These are phyloP conservation scores for Parazoanthus atlanticus DNA, from an alignment of 92 coral and sea anemone species.

Conservation along the genomic window DNA sequence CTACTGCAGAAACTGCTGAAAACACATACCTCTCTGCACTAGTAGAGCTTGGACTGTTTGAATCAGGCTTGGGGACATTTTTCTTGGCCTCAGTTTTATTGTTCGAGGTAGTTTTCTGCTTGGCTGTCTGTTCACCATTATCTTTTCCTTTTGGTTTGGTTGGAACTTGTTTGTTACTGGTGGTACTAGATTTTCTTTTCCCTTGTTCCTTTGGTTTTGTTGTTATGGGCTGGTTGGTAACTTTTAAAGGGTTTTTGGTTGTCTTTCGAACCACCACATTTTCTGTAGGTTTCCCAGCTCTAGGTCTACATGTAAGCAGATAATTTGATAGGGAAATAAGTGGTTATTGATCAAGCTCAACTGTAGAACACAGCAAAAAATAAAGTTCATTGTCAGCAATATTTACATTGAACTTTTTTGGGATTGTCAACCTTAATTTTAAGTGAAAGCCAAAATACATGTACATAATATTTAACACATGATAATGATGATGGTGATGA, in stretches of 20 bases:
- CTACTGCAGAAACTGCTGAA: too few species aligned
- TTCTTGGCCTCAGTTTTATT: not conserved
- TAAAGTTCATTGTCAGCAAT: too few species aligned
- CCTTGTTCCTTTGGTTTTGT: not conserved
- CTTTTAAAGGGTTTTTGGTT: not conserved
- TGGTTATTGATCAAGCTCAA: too few species aligned
- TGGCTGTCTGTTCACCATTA: not conserved
- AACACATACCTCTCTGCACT: not conserved
- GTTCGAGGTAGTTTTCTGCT: not conserved
- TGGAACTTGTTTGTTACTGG: not conserved
- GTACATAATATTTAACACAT: too few species aligned
- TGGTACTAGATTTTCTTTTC: not conserved
- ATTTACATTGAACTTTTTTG: too few species aligned
- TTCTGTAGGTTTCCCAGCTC: not conserved
- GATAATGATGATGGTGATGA: too few species aligned
- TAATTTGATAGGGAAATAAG: too few species aligned
- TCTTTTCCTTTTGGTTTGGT: not conserved
- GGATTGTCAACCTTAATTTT: too few species aligned
- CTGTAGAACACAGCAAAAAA: too few species aligned
- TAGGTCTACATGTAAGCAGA: not conserved
- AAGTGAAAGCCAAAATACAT: too few species aligned
- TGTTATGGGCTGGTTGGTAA: not conserved
- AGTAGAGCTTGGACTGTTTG: not conserved
- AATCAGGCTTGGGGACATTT: not conserved
- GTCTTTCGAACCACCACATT: constrained; percentile 2